Base-by-base conservation (phyloP, 2,797 vertebrate species). In the Eulemur rubriventer region DNA sequence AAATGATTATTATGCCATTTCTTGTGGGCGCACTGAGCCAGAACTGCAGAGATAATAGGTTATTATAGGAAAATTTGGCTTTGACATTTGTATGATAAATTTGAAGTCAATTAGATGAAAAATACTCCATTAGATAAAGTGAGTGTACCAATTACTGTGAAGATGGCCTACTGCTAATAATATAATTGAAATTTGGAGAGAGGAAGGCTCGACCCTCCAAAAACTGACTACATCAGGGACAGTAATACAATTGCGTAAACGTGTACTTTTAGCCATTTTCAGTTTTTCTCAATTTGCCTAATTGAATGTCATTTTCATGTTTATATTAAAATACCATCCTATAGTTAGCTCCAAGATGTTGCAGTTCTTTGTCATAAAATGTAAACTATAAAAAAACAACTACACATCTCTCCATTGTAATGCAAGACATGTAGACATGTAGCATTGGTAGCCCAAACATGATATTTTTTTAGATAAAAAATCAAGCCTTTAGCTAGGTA, bases 101-200 rank as follows among this genome's bases (percentile, higher is more conserved):
- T 98, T 98, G 90, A 97, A 99, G 98, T 98, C 98, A 99, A 99
- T 99, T 99, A 99, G 97, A 98, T 98, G 97, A 98, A 98, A 99
- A 98, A 98, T 98, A 98, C 89, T 98, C 97, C 97, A 98, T 98
- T 99, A 99, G 98, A 98, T 98, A 98, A 98, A 98, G 97, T 96
- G 97, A 98, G 98, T 96, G 95, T 98, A 98, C 98, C 98, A 98
- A 98, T 99, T 98, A 98, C 96, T 92, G 79, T 97, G 93, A 97
- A 97, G 97, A 98, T 98, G 96, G 98, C 93, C 96, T 98, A 98
- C 81, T 98, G 97, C 97, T 98, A 98, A 98, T 97, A 97, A 98
- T 94, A 97, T 98, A 98, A 98, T 98, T 98, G 98, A 98, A 98
- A 99, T 98, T 98, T 98, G 98, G 96, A 98, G 92, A 98, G 88